These are phyloP conservation scores for Pristionchus fissidentatus DNA, from an alignment of 2,888 invertebrate species.

Conservation along the genomic window DNA sequence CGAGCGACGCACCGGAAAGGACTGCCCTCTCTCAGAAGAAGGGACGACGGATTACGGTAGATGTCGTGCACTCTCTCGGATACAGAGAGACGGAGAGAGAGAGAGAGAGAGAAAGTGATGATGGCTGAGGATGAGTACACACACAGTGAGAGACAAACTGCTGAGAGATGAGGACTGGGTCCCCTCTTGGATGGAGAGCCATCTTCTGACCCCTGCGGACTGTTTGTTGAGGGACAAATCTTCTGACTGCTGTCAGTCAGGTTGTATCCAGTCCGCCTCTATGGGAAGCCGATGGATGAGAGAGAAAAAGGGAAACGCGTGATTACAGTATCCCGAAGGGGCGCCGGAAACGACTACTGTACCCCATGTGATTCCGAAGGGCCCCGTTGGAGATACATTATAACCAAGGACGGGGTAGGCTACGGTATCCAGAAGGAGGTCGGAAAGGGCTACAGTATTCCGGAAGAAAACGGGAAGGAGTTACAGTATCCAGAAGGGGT, in stretches of 20 bases:
- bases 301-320: neutral
- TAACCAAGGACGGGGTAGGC: no score
- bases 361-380: no score
- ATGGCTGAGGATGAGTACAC: neutral
- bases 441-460: neutral
- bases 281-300: neutral
- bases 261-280: neutral
- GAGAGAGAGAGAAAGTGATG: no score
- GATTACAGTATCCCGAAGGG: neutral
- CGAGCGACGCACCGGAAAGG: neutral
- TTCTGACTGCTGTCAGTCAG: neutral
- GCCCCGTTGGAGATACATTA: no score
- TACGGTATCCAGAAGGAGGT: neutral
- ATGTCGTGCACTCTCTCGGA: neutral
- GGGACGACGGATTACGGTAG: neutral
- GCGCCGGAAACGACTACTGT: neutral
- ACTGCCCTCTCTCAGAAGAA: neutral
- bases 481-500: neutral
- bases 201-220: slow-evolving; percentile 38
- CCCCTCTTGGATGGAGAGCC: no score
- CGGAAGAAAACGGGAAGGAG: neutral
- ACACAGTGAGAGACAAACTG: slow-evolving; percentile 23
- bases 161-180: slow-evolving; percentile 37
- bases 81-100: neutral
- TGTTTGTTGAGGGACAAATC: neutral